Base-by-base conservation (phyloP, 2,113 vertebrate genomes). In the Neolamprologus cancellatus region DNA sequence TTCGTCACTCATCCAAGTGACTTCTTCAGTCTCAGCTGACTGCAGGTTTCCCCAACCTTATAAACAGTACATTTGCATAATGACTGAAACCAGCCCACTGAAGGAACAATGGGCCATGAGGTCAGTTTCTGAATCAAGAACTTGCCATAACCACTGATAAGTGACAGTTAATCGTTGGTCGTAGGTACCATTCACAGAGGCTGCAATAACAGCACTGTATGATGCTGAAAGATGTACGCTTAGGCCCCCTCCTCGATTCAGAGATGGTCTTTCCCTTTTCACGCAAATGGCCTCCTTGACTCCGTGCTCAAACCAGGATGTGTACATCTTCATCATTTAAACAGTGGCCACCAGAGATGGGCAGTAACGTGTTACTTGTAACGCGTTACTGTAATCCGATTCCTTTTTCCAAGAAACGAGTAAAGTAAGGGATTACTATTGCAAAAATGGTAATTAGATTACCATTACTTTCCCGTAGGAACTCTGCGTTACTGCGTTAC, bases 351-450 rank as follows among this genome's bases (percentile, higher is more conserved):
- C 4, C n/a, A n/a, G n/a, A n/a, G n/a, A n/a, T n/a, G n/a, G n/a
- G n/a, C n/a, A n/a, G n/a, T n/a, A n/a, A 39, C 36, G 36, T 0
- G 10, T 39, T 39, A 39, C 0, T 11, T 39, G 36, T 39, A 39
- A 39, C 36, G 0, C 10, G 36, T 39, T 39, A 39, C 36, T 39
- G 36, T 39, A 39, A 39, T 39, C 36, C 4, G 36, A 39, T 39
- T 39, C 36, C 36, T 39, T 39, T 39, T 39, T 39, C 1, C 36
- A 39, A 39, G 36, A 11, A 39, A 39, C 36, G 10, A 39, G 36
- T 39, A 39, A 39, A 39, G 36, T 39, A 39, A 39, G 36, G 36
- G 36, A 39, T 39, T 39, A 39, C 36, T 39, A 39, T 39, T 39
- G 36, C 36, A 39, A 39, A 39, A 39, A 39, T 1, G 2, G 36